These are phyloP conservation scores for Bucco capensis DNA, from an alignment of 2,113 vertebrate genomes.

Conservation along the genomic window DNA sequence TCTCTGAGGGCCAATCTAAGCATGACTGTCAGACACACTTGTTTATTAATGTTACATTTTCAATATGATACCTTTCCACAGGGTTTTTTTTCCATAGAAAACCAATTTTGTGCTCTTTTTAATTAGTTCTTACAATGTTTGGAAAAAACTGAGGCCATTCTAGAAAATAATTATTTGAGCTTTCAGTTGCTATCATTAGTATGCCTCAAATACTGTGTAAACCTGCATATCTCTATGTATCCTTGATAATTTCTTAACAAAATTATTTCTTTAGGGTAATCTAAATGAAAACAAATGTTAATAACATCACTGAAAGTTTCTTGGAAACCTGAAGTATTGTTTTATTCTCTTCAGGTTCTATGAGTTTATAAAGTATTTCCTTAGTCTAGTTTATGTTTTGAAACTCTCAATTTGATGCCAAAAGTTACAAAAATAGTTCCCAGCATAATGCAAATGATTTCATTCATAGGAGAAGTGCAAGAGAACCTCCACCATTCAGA, in stretches of 20 bases:
- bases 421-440: conserved; percentile 19
- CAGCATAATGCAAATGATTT: not conserved
- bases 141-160: not conserved
- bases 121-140: not conserved
- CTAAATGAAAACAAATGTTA: conserved; percentile 6
- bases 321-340: not conserved
- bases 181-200: not conserved
- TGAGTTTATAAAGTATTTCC: not conserved
- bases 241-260: not conserved
- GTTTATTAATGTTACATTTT: not conserved
- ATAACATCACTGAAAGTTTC: not conserved
- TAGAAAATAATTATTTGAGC: not conserved
- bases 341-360: not conserved
- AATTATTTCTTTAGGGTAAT: not conserved
- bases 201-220: not conserved
- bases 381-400: not conserved
- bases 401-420: not conserved
- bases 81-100: not conserved
- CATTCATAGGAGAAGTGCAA: not conserved
- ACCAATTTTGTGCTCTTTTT: not conserved
- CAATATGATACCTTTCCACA: rapidly evolving
- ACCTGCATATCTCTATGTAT: not conserved
- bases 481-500: not conserved
- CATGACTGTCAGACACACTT: rapidly evolving
- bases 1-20: not conserved